phyloP scores from a whole-genome alignment of 2,797 vertebrate genomes.

The Ctenopoma multispine region DNA sequence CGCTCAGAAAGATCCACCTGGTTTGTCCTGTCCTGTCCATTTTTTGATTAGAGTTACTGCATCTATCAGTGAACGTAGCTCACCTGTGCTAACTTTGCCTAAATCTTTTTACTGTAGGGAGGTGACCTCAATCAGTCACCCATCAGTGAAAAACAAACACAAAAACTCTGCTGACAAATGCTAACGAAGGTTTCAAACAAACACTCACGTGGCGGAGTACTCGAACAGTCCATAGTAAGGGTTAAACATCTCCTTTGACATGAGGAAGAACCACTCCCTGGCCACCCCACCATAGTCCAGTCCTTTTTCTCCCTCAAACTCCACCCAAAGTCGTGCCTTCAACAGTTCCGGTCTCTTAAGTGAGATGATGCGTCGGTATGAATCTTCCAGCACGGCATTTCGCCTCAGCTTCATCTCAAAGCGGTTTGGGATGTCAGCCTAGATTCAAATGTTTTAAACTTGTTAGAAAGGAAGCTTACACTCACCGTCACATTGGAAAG shows the following conservation, averaged over 20 bases:
- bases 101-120: not conserved
- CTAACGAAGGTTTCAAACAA: not conserved
- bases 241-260: conserved; percentile 99
- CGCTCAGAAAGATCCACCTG: too few species aligned
- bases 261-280: conserved; percentile 98
- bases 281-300: conserved; percentile 96
- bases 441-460: not conserved
- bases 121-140: not conserved
- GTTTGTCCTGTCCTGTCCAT: too few species aligned
- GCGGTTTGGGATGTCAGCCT: conserved; percentile 96
- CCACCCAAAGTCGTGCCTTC: conserved; percentile 96
- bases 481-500: not conserved
- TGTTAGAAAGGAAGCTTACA: not conserved
- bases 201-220: conserved; percentile 97
- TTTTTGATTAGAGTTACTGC: too few species aligned
- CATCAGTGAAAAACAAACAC: not conserved
- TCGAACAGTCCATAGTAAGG: conserved; percentile 98
- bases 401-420: conserved; percentile 96
- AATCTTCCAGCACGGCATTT: conserved; percentile 92
- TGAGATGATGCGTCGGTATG: conserved; percentile 92
- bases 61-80: too few species aligned
- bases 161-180: not conserved
- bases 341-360: conserved; percentile 93
- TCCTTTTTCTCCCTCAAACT: conserved; percentile 96
- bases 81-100: too few species aligned